Evolutionary conservation across 1,140 invertebrate species (phyloP).

Genomic region (Psilanteris sp.): DNA sequence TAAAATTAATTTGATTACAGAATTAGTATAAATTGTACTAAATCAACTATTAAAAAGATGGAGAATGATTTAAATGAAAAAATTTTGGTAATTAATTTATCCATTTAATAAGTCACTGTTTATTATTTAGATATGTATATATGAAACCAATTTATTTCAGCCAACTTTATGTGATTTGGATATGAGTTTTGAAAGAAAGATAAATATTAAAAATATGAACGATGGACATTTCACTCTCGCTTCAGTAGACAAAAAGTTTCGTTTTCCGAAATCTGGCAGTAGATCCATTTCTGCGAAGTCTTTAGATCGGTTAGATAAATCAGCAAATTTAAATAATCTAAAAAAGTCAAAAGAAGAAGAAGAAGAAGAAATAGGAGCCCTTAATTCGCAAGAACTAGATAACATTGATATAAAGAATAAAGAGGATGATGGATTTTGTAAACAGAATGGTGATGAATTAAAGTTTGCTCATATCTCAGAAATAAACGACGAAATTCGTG

Average conservation of each 20-base stretch:
- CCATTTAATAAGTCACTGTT: too few species aligned
- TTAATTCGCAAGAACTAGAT: constrained; percentile 17
- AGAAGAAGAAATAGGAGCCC: constrained; percentile 5
- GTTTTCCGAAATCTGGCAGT: constrained; percentile 23
- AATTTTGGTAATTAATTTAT: constrained; percentile 32
- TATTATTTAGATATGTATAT: too few species aligned
- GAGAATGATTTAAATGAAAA: constrained; percentile 38
- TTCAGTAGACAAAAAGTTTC: constrained; percentile 24
- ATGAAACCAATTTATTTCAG: too few species aligned
- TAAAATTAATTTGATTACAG: too few species aligned
- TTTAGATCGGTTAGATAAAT: constrained; percentile 29
- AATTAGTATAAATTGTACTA: constrained; percentile 33
- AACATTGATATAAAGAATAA: constrained; percentile 10
- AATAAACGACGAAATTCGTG: constrained; percentile 7
- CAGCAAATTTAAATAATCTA: constrained; percentile 5
- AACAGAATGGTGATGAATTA: too few species aligned
- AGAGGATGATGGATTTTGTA: constrained; percentile 19
- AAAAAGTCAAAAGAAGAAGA: constrained; percentile 22
- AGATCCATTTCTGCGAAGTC: constrained; percentile 30
- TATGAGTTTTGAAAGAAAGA: constrained; percentile 44
- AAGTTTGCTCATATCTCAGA: constrained; percentile 9
- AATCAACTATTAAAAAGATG: constrained; percentile 29
- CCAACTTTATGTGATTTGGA: constrained; percentile 36
- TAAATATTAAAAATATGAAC: constrained; percentile 2
- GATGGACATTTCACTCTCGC: constrained; percentile 11